Percentiles rank a stretch among this genome's conserved stretches.
Evolutionary conservation across 2,797 vertebrate species (phyloP).

Genomic region (Catostomus latipinnis): DNA sequence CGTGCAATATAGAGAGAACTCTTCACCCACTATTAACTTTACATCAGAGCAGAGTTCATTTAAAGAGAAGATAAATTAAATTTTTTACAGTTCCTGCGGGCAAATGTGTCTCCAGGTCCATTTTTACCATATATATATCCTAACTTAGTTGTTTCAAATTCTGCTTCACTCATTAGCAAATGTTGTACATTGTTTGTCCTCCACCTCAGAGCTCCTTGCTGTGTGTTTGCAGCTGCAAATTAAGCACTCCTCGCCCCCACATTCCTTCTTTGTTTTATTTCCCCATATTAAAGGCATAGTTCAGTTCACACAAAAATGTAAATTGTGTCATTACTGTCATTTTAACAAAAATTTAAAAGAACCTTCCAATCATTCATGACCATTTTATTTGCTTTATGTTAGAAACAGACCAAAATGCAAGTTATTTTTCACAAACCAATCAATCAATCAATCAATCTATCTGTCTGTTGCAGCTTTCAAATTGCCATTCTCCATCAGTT

Average conservation of each 20-base stretch:
- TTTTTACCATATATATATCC: background rate
- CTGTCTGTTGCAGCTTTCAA: too few relatives aligned
- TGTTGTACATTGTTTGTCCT: background rate
- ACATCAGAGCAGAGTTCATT: background rate
- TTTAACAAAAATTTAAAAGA: too few relatives aligned
- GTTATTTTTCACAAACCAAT: too few relatives aligned
- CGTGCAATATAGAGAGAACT: too few relatives aligned
- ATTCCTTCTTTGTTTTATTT: background rate
- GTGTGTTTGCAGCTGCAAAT: too few relatives aligned
- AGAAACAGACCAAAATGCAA: too few relatives aligned
- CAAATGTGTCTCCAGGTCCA: background rate
- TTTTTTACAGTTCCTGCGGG: background rate
- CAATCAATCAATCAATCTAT: too few relatives aligned
- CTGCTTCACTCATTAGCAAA: background rate
- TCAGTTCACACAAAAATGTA: too few relatives aligned
- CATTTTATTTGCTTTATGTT: too few relatives aligned
- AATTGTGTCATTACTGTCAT: background rate
- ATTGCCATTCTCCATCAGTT: too few relatives aligned
- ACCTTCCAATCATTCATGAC: too few relatives aligned
- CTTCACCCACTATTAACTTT: background rate
- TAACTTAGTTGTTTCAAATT: background rate
- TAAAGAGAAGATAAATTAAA: background rate
- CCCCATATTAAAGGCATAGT: too few relatives aligned
- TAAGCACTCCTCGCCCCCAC: background rate
- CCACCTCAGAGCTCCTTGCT: background rate